Evolutionary conservation across 2,113 vertebrate genomes (phyloP).

Genomic region (Chlorocebus sabaeus): DNA sequence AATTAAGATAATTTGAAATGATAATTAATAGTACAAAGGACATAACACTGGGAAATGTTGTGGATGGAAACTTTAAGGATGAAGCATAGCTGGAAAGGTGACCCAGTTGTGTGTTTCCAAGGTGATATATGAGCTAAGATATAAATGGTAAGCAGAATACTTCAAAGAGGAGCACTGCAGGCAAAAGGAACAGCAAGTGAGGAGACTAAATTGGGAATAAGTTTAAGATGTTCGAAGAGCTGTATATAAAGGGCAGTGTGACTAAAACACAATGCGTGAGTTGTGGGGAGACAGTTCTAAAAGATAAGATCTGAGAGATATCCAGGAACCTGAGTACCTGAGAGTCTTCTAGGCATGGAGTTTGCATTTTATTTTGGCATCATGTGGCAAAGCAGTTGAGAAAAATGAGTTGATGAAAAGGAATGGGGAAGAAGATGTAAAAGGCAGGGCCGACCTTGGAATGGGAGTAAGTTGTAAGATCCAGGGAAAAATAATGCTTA

Average conservation of each 20-base stretch:
- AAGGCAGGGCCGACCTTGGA: background rate
- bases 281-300: background rate
- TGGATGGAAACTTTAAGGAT: background rate
- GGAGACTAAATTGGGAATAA: background rate
- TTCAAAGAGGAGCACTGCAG: background rate
- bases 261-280: background rate
- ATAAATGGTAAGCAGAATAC: background rate
- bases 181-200: background rate
- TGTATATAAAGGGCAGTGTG: background rate
- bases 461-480: background rate
- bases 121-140: background rate
- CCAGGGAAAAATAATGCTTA: background rate
- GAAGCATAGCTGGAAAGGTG: background rate
- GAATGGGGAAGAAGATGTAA: background rate
- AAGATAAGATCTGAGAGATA: background rate
- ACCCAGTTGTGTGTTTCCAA: background rate
- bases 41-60: background rate
- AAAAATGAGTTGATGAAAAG: background rate
- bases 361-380: background rate
- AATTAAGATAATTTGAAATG: background rate
- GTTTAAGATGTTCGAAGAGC: no score
- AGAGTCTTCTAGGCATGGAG: no score
- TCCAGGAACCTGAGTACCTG: background rate
- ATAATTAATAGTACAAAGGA: background rate
- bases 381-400: background rate